Base-by-base conservation (phyloP, 2,888 invertebrate species). In the Tetanocera ferruginea region DNA sequence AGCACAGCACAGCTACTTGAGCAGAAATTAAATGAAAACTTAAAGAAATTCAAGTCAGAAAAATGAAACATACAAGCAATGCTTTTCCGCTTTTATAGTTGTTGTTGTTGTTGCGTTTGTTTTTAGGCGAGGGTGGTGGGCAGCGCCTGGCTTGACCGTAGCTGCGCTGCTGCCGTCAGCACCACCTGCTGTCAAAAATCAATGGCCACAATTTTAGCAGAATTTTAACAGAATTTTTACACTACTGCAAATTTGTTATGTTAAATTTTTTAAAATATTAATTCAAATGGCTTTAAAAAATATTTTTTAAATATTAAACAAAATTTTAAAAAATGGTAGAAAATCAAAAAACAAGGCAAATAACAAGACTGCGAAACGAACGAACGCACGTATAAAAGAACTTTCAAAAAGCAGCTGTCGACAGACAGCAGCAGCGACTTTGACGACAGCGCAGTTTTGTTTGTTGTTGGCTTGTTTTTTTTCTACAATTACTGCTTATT, bases 291-390 rank as follows among this genome's bases (percentile, higher is more conserved):
- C 11, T 67, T 43, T 14, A 11, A 62, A 62, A 62, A n/a, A n/a
- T n/a, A 25, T 62, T 8, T 55, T 55, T 19, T 14, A 11, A 60
- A 25, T 9, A 49, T 23, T 37, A 5, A 5, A 37, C 17, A 43
- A 19, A 19, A 67, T 67, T 6, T 23, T 3, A 67, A 37, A 67
- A 49, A 67, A 49, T 4, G 49, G 2, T 11, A 23, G 43, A 43
- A 66, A n/a, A n/a, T 31, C 5, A 5, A n/a, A 67, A 49, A 49
- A 66, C 17, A 67, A 51, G 72, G 23, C 77, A 60, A 77, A 62
- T 75, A 71, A 78, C 76, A 80, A 71, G 78, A 79, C 76, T 80
- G 79, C 64, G 71, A 67, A 81, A 80, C 64, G 71, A 67, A 69
- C 19, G n/a, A 62, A 23, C 6, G 64, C 23, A 43, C 37, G 19